Base-by-base conservation (phyloP, 2,797 vertebrate genomes). In the Huso huso region DNA sequence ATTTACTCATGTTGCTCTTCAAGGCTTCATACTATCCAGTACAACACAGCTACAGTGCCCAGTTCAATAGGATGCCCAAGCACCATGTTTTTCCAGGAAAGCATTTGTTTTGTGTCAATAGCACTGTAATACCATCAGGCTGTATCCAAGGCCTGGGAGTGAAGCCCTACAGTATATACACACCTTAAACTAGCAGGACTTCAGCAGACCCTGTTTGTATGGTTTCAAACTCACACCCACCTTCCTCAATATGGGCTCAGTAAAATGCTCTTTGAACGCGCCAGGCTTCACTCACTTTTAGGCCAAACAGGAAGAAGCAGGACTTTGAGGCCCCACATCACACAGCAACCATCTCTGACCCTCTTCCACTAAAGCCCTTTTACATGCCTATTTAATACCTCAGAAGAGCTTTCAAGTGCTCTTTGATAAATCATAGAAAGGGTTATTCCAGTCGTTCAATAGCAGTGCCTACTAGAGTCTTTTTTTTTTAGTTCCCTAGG, bases 371-470 rank as follows among this genome's bases (percentile, higher is more conserved):
- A 84, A 82, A 87, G 85, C 78, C 80, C 83, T 83, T 87, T 84
- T 86, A 78, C 82, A 86, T 90, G 91, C 89, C 89, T 91, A 75
- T 88, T 88, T 85, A 80, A 87, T 90, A 86, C 85, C 88, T 89
- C 86, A 79, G 82, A 93, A 90, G 86, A 82, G 84, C 93, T 94
- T 93, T 94, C 90, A 93, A 94, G 92, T 87, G 86, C 86, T 91
- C 87, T 93, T 91, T 91, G 87, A 91, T 88, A 88, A 91, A 93
- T 90, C 87, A 87, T 80, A 83, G 84, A 81, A 84, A 83, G 85
- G 87, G 86, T 85, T 91, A 83, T 88, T 88, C 79, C 66, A 82
- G 85, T 79, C 78, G 73, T 86, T 90, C 86, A 82, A 87, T 89
- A 82, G 78, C 82, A 72, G 79, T 84, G 86, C 88, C 86, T 82